Percentiles rank a stretch among this genome's conserved stretches.
Conservation (phyloP, 2,113 vertebrate genomes). For the Charadrius vociferus region DNA sequence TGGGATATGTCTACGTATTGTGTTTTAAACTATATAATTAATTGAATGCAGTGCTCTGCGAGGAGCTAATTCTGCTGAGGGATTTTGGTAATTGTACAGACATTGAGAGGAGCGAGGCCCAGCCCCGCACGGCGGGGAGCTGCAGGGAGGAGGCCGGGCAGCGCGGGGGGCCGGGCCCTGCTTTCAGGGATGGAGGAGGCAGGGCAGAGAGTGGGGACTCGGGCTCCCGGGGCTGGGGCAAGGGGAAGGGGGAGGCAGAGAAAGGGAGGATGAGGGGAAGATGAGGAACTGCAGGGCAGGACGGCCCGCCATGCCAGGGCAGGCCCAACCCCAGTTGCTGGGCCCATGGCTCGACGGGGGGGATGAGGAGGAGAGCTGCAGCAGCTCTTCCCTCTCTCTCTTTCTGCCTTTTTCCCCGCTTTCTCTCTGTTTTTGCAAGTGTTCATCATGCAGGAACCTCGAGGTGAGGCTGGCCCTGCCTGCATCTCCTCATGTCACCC, state of each 20-base stretch:
- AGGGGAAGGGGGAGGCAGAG: not conserved
- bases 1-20: not conserved
- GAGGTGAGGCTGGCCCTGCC: not conserved
- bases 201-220: not conserved
- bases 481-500: rapidly evolving
- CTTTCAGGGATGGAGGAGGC: not conserved
- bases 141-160: not conserved
- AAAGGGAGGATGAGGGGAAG: not conserved
- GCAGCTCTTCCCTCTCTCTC: not conserved
- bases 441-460: rapidly evolving
- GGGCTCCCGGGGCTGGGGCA: not conserved
- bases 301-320: rapidly evolving
- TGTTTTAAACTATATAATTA: conserved; percentile 11
- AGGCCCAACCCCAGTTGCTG: not conserved
- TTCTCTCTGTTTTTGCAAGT: not conserved
- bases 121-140: rapidly evolving
- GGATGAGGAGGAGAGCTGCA: rapidly evolving
- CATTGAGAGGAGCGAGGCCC: not conserved
- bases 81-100: not conserved
- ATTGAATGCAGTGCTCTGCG: conserved; percentile 13
- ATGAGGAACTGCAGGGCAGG: not conserved
- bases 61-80: not conserved
- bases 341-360: rapidly evolving
- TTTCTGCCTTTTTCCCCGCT: not conserved
- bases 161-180: rapidly evolving